Base-by-base conservation (phyloP, 1,140 invertebrate species). In the Lanistes nyassanus region DNA sequence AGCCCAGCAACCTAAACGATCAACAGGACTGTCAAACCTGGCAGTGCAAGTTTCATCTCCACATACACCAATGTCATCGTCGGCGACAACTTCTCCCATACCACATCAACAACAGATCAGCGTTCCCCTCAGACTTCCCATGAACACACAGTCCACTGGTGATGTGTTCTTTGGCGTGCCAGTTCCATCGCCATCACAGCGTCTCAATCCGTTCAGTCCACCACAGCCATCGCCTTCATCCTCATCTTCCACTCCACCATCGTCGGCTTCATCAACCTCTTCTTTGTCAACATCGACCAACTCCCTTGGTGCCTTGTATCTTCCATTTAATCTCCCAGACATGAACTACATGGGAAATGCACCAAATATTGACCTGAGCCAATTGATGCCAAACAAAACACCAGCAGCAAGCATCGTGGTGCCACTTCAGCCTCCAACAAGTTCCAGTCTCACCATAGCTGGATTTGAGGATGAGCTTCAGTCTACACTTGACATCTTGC, bases 301-400 rank as follows among this genome's bases (percentile, higher is more conserved):
- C 21, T n/a, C 36, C 65, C 65, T 42, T 16, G 65, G 65, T 42
- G 65, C 65, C 37, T n/a, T 53, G n/a, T 69, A 60, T 47, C 37
- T 69, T 39, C 58, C 65, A 47, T 79, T 69, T 47, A 72, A 75
- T 47, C 56, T 79, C 19, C 78, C 78, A 29, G 76, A 79, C 47
- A 73, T 79, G 62, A 79, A 79, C 67, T 79, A 79, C 62, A 79
- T 79, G 75, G 78, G 78, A 13, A 76, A 67, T 37, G 78, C 78
- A 37, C 78, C 78, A 19, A 79, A 79, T 68, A 76, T 79, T 16
- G 75, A 79, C 60, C 67, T 79, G 31, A 77, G 76, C 60, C 70
- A 72, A 19, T 56, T 77, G 0, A 23, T 77, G 21, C 64, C 42
- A 23, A 64, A 66, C 42, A 34, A 42, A 3, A 29, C 55, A 6